These are phyloP conservation scores for Enteromius fasciolatus DNA, from an alignment of 2,797 vertebrate genomes.

Conservation along the genomic window DNA sequence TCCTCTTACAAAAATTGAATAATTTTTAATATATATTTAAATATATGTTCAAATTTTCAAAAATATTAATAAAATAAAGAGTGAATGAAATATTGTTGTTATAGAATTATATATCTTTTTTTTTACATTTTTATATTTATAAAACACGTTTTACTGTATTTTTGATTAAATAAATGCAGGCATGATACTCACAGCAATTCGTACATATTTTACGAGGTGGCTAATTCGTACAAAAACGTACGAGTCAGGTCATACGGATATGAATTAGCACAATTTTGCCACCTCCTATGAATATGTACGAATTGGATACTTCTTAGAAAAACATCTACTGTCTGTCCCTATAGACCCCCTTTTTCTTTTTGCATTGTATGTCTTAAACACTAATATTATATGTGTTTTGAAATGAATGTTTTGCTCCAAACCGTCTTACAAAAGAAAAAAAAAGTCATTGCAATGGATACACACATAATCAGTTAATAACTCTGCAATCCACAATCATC, in stretches of 20 bases:
- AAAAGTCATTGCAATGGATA: neutral
- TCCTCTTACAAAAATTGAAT: neutral
- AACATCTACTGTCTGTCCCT: neutral
- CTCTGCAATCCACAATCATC: conserved; percentile 27
- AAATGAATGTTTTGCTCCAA: neutral
- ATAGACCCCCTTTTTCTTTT: neutral
- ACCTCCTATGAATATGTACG: too few relatives aligned
- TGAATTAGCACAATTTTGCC: too few relatives aligned
- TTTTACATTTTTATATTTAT: too few relatives aligned
- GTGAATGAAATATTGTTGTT: neutral
- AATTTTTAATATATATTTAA: neutral
- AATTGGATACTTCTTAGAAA: neutral
- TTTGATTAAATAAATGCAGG: neutral
- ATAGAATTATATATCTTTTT: neutral
- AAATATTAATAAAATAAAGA: neutral
- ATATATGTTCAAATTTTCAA: neutral
- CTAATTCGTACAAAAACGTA: too few relatives aligned
- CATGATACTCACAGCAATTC: neutral
- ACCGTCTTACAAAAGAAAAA: neutral
- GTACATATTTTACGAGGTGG: too few relatives aligned
- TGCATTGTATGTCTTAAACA: neutral
- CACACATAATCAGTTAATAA: neutral
- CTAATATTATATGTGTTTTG: neutral
- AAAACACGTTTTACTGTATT: neutral
- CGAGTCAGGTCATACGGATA: too few relatives aligned